These are phyloP conservation scores for Gymnosoma rotundatum DNA, from an alignment of 2,888 invertebrate species.

Conservation along the genomic window DNA sequence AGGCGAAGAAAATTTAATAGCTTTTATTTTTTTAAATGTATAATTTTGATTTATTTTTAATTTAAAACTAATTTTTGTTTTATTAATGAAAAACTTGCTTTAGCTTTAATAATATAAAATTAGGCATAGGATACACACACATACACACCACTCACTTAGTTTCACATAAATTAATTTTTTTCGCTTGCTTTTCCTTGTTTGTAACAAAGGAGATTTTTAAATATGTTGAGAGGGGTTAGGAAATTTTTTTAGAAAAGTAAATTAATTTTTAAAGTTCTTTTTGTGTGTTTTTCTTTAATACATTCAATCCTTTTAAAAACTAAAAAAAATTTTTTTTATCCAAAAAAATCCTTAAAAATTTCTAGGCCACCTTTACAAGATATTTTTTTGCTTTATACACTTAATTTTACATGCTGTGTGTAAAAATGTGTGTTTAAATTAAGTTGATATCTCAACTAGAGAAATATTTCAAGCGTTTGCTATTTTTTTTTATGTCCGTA, in stretches of 20 bases:
- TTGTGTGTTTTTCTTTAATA: neutral
- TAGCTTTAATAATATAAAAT: neutral
- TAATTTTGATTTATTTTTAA: neutral
- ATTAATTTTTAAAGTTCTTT: constrained; percentile 30
- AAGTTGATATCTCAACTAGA: constrained; percentile 11
- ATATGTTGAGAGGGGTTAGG: constrained; percentile 16
- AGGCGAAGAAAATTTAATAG: too few species aligned
- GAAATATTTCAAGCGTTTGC: constrained; percentile 60
- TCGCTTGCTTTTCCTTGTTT: constrained; percentile 7
- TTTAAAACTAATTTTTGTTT: neutral
- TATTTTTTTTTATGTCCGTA: constrained; percentile 71
- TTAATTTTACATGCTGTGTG: neutral
- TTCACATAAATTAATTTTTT: neutral
- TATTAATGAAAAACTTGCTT: neutral
- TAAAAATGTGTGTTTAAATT: constrained; percentile 33
- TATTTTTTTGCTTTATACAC: neutral
- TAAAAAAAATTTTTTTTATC: neutral
- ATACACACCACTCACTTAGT: neutral
- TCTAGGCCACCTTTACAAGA: neutral
- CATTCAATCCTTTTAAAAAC: neutral
- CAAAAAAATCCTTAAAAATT: constrained; percentile 4
- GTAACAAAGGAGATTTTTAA: neutral
- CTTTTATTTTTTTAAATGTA: too few species aligned
- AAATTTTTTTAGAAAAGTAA: constrained; percentile 26
- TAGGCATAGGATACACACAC: constrained; percentile 39